Conservation (phyloP, 2,888 invertebrate genomes). For the Drosophila austrosaltans region DNA sequence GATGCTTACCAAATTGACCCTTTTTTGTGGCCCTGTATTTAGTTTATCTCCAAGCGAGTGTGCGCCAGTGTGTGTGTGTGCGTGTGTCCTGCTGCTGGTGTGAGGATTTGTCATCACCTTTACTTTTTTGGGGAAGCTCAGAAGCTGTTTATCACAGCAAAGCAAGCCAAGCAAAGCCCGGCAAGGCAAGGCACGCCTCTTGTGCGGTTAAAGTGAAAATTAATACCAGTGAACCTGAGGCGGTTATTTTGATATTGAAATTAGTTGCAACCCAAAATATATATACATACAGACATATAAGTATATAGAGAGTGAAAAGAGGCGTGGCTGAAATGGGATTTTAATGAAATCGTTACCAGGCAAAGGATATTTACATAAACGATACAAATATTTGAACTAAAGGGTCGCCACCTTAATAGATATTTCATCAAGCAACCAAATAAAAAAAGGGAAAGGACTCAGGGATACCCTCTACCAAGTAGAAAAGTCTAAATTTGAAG, state of each 20-base stretch:
- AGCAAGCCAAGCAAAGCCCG: constrained; percentile 19
- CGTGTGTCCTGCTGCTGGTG: constrained; percentile 31
- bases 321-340: constrained; percentile 43
- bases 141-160: constrained; percentile 47
- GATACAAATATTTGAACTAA: constrained; percentile 26
- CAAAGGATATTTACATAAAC: constrained; percentile 66
- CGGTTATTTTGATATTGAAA: constrained; percentile 67
- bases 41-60: not conserved
- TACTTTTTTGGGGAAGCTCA: not conserved
- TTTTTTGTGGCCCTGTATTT: constrained; percentile 42
- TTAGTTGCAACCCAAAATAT: constrained; percentile 45
- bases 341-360: constrained; percentile 49
- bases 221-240: constrained; percentile 54
- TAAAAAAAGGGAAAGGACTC: not conserved
- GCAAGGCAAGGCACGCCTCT: constrained; percentile 51
- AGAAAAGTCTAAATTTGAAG: too few relatives aligned
- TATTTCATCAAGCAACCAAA: constrained; percentile 47
- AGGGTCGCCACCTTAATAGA: constrained; percentile 5
- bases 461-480: not conserved
- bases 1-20: constrained; percentile 66
- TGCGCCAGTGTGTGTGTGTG: constrained; percentile 11
- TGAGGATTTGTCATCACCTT: constrained; percentile 44
- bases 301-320: constrained; percentile 4
- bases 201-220: constrained; percentile 62
- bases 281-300: too few relatives aligned